phyloP scores from a whole-genome alignment of 2,888 invertebrate genomes.

The Hydrotaea diabolus region DNA sequence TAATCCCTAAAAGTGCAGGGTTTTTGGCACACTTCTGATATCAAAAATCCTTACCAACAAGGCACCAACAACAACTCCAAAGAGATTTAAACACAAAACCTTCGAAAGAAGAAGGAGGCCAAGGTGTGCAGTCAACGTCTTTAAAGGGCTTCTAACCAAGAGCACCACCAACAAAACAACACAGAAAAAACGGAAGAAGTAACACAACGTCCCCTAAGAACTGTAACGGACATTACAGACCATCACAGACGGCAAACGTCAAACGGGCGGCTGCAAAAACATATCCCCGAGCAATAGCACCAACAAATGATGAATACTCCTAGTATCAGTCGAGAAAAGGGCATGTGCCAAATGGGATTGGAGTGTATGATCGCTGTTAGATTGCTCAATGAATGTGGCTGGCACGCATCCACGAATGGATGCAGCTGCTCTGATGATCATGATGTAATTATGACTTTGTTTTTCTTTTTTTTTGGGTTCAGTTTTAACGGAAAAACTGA shows the following conservation, averaged over 20 bases:
- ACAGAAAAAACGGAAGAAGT: neutral
- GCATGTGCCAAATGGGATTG: conserved; percentile 19
- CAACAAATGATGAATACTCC: neutral
- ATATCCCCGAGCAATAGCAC: neutral
- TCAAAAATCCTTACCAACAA: neutral
- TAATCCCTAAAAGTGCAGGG: neutral
- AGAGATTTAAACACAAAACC: conserved; percentile 7
- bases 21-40: conserved; percentile 62
- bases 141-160: conserved; percentile 30
- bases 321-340: too few relatives aligned
- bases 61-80: neutral
- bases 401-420: conserved; percentile 54
- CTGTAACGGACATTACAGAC: conserved; percentile 60
- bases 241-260: neutral
- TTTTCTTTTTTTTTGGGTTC: neutral
- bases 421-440: conserved; percentile 51
- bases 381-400: conserved; percentile 31
- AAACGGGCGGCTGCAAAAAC: conserved; percentile 30
- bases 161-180: neutral
- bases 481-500: neutral
- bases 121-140: conserved; percentile 46
- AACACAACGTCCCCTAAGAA: conserved; percentile 46
- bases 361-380: neutral
- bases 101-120: conserved; percentile 10
- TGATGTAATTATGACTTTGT: conserved; percentile 39